phyloP scores from a whole-genome alignment of 2,113 vertebrate genomes.

The human (Homo sapiens) region DNA sequence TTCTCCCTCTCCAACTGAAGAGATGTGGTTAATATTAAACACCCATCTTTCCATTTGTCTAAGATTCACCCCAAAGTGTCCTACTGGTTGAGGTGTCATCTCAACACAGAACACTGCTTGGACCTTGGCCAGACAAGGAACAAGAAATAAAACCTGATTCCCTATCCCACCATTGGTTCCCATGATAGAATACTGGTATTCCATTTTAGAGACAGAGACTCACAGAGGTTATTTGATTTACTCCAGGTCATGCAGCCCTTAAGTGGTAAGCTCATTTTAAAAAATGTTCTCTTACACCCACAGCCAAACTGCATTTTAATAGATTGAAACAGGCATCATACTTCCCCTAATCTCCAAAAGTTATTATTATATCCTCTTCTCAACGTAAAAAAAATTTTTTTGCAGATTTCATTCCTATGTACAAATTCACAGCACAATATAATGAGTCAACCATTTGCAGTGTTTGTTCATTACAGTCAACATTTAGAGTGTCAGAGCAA shows the following conservation, averaged over 20 bases:
- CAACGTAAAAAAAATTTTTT: not conserved
- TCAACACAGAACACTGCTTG: not conserved
- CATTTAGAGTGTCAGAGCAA: slow-evolving; percentile 33
- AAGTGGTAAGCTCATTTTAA: not conserved
- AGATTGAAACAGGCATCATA: not conserved
- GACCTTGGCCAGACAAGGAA: not conserved
- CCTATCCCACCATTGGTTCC: not conserved
- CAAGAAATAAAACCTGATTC: not conserved
- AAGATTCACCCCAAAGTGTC: not conserved
- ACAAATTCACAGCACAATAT: not conserved
- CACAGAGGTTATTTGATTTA: not conserved
- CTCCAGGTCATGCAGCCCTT: not conserved
- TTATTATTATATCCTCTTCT: not conserved
- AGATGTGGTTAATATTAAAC: not conserved
- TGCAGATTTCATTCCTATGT: not conserved
- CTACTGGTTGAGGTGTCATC: not conserved
- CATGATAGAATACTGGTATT: not conserved
- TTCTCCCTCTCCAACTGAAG: not conserved
- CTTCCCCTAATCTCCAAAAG: not conserved
- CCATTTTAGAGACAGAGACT: not conserved
- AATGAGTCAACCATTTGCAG: not conserved
- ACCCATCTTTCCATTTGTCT: not conserved
- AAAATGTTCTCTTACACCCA: not conserved
- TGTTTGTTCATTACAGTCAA: slow-evolving; percentile 36
- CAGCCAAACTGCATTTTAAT: not conserved